Percentiles rank a stretch among this genome's conserved stretches.
Evolutionary conservation across 2,888 invertebrate species (phyloP).

Genomic region (Vandiemenella viatica): DNA sequence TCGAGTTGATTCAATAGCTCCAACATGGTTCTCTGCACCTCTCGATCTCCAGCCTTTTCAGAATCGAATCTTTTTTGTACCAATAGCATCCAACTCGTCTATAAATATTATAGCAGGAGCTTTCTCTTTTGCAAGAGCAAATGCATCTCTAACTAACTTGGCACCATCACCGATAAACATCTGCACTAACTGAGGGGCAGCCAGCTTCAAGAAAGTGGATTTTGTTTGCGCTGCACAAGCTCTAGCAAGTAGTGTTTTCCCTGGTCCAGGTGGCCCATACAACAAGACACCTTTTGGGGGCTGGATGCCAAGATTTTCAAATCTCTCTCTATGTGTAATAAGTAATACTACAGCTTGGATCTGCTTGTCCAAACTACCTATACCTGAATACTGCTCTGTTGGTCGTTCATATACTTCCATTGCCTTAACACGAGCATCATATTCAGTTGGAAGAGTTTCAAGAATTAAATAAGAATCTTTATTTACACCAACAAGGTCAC

Average conservation of each 20-base stretch:
- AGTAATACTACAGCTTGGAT: constrained; percentile 97
- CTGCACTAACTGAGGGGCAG: constrained; percentile 97
- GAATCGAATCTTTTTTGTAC: constrained; percentile 91
- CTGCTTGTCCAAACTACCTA: constrained; percentile 97
- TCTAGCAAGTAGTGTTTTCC: constrained; percentile 86
- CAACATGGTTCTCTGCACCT: constrained; percentile 98
- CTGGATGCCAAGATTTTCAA: constrained; percentile 93
- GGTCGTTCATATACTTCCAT: constrained; percentile 99
- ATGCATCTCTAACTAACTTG: constrained; percentile 93
- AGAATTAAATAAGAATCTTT: constrained; percentile 96
- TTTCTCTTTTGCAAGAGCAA: constrained; percentile 95
- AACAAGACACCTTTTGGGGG: constrained; percentile 93
- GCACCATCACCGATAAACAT: constrained; percentile 99
- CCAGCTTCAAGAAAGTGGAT: constrained; percentile 94
- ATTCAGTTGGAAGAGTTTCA: constrained; percentile 93
- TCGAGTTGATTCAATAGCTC: constrained; percentile 95
- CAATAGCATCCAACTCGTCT: constrained; percentile 97
- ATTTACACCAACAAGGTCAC: constrained; percentile 86
- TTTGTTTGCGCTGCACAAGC: constrained; percentile 99
- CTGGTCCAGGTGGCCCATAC: constrained; percentile 77
- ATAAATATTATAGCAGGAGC: constrained; percentile 99
- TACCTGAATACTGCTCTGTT: constrained; percentile 98
- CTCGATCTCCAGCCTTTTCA: constrained; percentile 97
- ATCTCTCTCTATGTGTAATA: constrained; percentile 97
- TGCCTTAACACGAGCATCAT: constrained; percentile 93